Evolutionary conservation across 1,140 invertebrate genomes (phyloP), one percentile per base, ranked within the genome.

Genomic region (Dendrolimus kikuchii): DNA sequence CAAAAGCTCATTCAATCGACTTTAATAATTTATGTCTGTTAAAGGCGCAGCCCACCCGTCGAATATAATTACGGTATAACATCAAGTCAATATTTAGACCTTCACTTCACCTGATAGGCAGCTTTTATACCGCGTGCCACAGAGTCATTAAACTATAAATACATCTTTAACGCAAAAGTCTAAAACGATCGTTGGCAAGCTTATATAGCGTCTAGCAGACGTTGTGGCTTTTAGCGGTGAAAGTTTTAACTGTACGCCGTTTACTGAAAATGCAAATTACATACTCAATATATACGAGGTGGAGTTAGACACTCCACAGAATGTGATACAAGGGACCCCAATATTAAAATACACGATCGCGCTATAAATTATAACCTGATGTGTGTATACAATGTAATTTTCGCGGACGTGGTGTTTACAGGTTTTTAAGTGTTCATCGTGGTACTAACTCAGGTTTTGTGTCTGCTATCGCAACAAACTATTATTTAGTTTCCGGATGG

Each of bases 261-360:
- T 76, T 77, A 73, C 71, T 73, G 68, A 74, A 74, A 77, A 77
- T 81, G 73, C 66, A 81, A 81, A 81, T 81, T 81, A 77, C 66
- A 68, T 61, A 70, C 59, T 68, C 60, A 62, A 69, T 74, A 71
- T 61, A 65, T 54, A 53, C 53, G 50, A 64, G 62, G 67, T 47
- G 65, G 65, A 59, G 61, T 71, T 66, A 74, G 61, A 62, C 66
- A 62, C 57, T 67, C 64, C 60, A 59, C 67, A 64, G 65, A 63
- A 76, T 69, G 69, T 77, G 74, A 74, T 79, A 79, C 69, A 77
- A 62, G 66, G 68, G 64, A 68, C 68, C 71, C 72, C 62, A 77
- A 77, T 77, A 83, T 83, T 80, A 81, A 81, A 79, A 77, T 71
- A 66, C 76, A 76, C 70, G 72, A 71, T 68, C 57, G 55, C 57